A percentile compares a stretch with the other conserved stretches of the same genome.
Evolutionary conservation across 2,888 invertebrate species (phyloP).

Genomic region (Dendrolimus pini): DNA sequence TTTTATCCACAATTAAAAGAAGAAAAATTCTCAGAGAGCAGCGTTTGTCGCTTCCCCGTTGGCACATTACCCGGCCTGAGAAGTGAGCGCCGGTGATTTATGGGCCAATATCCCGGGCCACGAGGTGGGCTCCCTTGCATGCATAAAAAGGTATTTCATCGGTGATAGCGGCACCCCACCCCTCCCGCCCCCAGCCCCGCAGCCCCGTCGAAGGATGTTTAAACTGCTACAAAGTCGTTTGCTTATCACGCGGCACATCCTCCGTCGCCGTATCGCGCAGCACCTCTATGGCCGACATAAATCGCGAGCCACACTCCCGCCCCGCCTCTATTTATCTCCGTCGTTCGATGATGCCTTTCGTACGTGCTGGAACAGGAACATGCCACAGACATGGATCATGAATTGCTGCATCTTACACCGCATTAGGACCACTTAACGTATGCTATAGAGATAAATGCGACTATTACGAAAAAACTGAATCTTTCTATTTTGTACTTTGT

Average conservation of each 20-base stretch:
- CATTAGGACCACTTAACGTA: no score
- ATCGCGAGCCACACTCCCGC: no score
- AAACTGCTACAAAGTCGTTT: neutral
- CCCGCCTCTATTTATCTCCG: no score
- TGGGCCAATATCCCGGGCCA: conserved; percentile 23
- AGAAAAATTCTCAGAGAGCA: no score
- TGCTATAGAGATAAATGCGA: no score
- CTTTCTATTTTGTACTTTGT: no score
- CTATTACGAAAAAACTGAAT: no score
- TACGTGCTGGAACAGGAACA: no score
- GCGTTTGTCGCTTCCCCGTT: neutral
- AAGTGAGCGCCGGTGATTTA: conserved; percentile 31
- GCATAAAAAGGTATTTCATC: conserved; percentile 32
- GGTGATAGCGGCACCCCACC: conserved; percentile 9
- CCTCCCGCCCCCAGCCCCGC: neutral
- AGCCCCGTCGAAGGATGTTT: neutral
- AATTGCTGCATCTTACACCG: no score
- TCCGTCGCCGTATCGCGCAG: neutral
- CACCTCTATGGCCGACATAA: neutral
- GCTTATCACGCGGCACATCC: neutral
- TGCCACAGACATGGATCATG: no score
- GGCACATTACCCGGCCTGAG: conserved; percentile 14
- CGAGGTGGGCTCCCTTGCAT: conserved; percentile 22
- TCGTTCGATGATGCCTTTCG: no score
- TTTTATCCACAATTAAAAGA: no score